These are phyloP conservation scores for Rotaria socialis DNA, from an alignment of 2,888 invertebrate genomes.

Conservation along the genomic window DNA sequence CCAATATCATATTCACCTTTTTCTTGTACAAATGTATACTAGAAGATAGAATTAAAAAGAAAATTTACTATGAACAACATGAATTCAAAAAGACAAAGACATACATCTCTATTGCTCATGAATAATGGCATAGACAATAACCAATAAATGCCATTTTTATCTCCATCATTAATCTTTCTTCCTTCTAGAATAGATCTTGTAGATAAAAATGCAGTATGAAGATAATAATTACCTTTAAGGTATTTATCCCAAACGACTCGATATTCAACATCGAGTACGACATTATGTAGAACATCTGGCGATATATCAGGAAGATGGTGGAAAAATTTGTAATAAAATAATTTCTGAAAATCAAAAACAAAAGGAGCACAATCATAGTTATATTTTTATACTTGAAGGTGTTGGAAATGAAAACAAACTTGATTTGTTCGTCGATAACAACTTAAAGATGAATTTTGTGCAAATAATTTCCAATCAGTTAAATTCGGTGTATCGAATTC, in stretches of 20 bases:
- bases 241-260: constrained; percentile 29
- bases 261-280: constrained; percentile 48
- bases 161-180: not conserved
- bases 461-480: constrained; percentile 10
- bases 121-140: not conserved
- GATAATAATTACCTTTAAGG: not conserved
- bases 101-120: not conserved
- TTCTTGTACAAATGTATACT: not conserved
- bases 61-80: too few species aligned
- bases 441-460: not conserved
- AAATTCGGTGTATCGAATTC: not conserved
- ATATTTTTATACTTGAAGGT: too few species aligned
- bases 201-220: not conserved
- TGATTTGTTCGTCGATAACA: not conserved
- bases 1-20: not conserved
- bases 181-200: not conserved
- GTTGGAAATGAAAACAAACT: not conserved
- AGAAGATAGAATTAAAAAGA: not conserved
- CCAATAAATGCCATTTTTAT: not conserved
- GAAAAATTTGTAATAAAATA: not conserved
- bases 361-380: not conserved
- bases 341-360: not conserved
- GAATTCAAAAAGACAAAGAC: not conserved
- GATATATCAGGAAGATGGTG: not conserved
- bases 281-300: not conserved